A percentile compares a stretch with the other conserved stretches of the same genome.
Evolutionary conservation across 2,113 vertebrate species (phyloP).

Genomic region (Hyaena hyaena): DNA sequence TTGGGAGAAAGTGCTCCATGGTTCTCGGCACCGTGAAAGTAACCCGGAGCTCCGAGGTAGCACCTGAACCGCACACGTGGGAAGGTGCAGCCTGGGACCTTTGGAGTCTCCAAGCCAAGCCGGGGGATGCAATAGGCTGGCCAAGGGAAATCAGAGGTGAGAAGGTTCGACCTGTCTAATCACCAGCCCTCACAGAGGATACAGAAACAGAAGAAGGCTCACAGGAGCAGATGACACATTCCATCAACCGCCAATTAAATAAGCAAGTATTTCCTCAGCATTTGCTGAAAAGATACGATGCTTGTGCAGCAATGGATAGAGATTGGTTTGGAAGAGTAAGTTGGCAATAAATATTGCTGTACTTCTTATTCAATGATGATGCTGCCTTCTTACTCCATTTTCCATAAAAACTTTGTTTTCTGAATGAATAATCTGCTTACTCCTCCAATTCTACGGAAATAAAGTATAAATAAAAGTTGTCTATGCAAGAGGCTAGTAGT

Average conservation of each 20-base stretch:
- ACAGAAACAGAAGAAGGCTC: not conserved
- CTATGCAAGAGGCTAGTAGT: not conserved
- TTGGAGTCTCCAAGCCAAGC: not conserved
- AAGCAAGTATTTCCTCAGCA: not conserved
- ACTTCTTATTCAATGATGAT: not conserved
- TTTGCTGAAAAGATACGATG: not conserved
- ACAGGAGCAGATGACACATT: fast-evolving
- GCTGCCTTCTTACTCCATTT: not conserved
- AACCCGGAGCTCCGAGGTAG: not conserved
- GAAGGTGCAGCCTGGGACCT: not conserved
- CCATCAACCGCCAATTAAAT: not conserved
- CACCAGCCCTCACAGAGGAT: not conserved
- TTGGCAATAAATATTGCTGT: not conserved
- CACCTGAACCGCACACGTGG: fast-evolving
- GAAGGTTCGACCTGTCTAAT: not conserved
- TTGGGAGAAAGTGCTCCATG: conserved; percentile 50
- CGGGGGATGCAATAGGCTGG: not conserved
- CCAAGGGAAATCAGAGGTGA: not conserved
- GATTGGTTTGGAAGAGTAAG: not conserved
- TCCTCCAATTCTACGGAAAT: not conserved
- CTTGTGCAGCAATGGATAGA: not conserved
- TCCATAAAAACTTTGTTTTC: not conserved
- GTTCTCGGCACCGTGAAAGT: not conserved
- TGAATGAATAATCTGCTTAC: not conserved
- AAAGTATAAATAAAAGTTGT: not conserved